Evolutionary conservation across 2,888 invertebrate genomes (phyloP), one percentile per base, ranked within the genome.

Genomic region (Augochlorella aurata): DNA sequence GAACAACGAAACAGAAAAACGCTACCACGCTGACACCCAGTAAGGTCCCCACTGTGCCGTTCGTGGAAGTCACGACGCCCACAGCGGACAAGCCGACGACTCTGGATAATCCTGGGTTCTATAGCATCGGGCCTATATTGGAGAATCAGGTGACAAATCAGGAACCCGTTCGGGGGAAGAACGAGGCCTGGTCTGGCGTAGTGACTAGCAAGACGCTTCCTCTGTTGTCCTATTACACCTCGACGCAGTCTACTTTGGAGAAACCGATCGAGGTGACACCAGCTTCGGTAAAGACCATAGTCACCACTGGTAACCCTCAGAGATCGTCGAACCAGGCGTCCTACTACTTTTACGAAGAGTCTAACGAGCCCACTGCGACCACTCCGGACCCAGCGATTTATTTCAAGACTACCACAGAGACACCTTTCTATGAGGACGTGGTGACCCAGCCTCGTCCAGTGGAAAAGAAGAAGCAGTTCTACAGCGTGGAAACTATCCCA

Each of bases 341-440:
- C 10, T 96, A 95, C 92, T 96, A 95, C 89, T 96, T 96, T 90
- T 96, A 96, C 87, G 96, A 96, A 82, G 96, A 96, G 90, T 90
- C 93, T 0, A 90, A 81, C 69, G 91, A 90, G 12, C 89, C 91
- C 49, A 81, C 87, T 0, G 85, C 81, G 1, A 89, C 89, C 5
- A 90, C 91, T 0, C 88, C 91, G 2, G 90, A 83, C 70, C 90
- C 87, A 4, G 84, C 84, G 4, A 12, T 86, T 52, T 90, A 89
- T 54, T 92, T 89, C 77, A 85, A 89, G 44, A 90, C 91, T 7
- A 92, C 90, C 8, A 92, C 90, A 9, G 88, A 90, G 70, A 68
- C 90, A 1, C 85, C 90, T 9, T 90, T 86, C 65, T 90, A 86
- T 68, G 87, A 89, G 54, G 73, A 58, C 16, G 58, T 86, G 0